Evolutionary conservation across 2,888 invertebrate species (phyloP).

Genomic region (Melanargia galathea): DNA sequence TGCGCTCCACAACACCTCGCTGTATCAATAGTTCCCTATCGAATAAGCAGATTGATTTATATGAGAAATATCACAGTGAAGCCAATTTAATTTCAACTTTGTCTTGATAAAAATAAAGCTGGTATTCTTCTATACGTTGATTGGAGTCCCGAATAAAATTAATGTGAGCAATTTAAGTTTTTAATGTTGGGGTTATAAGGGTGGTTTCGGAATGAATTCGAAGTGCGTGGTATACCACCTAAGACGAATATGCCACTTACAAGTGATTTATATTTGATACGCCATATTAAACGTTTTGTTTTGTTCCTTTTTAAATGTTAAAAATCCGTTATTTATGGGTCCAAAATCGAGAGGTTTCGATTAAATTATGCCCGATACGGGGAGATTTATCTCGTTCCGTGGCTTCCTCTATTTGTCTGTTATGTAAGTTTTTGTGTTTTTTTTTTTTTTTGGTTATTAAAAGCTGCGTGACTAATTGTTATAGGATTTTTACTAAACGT

Average conservation of each 20-base stretch:
- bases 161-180: conserved; percentile 20
- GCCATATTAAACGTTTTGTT: conserved; percentile 80
- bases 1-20: conserved; percentile 54
- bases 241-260: conserved; percentile 77
- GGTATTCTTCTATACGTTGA: not conserved
- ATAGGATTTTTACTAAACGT: conserved; percentile 28
- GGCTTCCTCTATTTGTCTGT: conserved; percentile 66
- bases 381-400: conserved; percentile 71
- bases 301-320: conserved; percentile 74
- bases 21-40: conserved; percentile 61
- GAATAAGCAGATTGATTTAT: conserved; percentile 65
- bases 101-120: not conserved
- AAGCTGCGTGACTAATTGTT: conserved; percentile 43
- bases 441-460: conserved; percentile 34
- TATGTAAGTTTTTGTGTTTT: conserved; percentile 47
- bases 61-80: conserved; percentile 54
- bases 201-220: conserved; percentile 18
- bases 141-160: conserved; percentile 9
- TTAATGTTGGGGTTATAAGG: conserved; percentile 13
- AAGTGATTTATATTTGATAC: conserved; percentile 79
- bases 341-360: conserved; percentile 78
- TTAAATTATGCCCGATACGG: conserved; percentile 78
- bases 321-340: conserved; percentile 79
- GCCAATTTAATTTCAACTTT: conserved; percentile 16
- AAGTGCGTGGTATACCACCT: conserved; percentile 56